Evolutionary conservation across 2,888 invertebrate species (phyloP).

Genomic region (Dryocosmus kuriphilus): DNA sequence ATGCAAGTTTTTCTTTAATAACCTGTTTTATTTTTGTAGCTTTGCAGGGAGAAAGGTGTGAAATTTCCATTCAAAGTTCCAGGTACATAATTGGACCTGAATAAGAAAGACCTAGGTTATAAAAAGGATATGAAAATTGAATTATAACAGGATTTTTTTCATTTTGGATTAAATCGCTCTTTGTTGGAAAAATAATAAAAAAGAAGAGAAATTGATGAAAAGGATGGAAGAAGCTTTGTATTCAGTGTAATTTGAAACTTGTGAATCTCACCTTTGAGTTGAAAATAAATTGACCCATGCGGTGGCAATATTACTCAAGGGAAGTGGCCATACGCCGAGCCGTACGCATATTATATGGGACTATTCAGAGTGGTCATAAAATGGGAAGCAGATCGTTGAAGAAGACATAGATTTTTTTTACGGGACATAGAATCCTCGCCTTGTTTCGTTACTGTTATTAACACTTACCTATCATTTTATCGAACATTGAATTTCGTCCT

Average conservation of each 20-base stretch:
- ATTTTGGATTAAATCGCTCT: no score
- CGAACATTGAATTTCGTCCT: background rate
- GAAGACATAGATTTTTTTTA: conserved; percentile 9
- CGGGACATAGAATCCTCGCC: background rate
- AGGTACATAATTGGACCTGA: no score
- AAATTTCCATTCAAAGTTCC: no score
- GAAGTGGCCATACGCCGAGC: conserved; percentile 18
- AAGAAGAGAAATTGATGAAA: background rate
- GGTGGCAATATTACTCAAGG: conserved; percentile 29
- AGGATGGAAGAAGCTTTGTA: background rate
- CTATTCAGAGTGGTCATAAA: conserved; percentile 22
- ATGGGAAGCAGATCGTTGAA: conserved; percentile 28
- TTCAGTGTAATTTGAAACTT: conserved; percentile 22
- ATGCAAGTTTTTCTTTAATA: no score
- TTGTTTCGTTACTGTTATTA: conserved; percentile 12
- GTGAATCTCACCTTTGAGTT: conserved; percentile 14
- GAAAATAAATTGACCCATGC: conserved; percentile 15
- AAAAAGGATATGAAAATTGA: background rate
- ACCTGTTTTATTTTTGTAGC: no score
- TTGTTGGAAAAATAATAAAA: background rate
- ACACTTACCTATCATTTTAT: background rate
- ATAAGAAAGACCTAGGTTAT: no score
- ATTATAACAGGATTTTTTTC: background rate
- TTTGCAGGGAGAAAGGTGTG: no score
- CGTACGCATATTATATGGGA: conserved; percentile 12